Evolutionary conservation across 2,113 vertebrate genomes (phyloP), one percentile per base, ranked within the genome.

Genomic region (Platichthys flesus): DNA sequence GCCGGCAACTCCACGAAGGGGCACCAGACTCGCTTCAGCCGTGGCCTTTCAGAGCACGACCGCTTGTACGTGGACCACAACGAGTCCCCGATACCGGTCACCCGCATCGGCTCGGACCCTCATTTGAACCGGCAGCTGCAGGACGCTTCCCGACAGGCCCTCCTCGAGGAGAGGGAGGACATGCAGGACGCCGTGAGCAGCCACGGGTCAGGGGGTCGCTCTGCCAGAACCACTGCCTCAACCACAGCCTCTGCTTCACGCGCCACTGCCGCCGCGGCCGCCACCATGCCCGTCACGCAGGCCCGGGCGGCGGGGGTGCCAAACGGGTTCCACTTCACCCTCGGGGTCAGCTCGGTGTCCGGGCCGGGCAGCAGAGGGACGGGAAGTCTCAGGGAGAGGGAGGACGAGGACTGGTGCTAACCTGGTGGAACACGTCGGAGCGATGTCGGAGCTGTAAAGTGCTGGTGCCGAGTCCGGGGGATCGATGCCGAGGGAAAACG

Each of bases 361-460:
- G 93, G 93, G 9, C 78, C 91, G 1, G 91, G 91, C 56, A 61
- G 91, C 71, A 89, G 96, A 85, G 90, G 94, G 71, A 90, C 94
- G n/a, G 94, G 95, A 69, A 95, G 95, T 90, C 96, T 97, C 94
- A 96, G 95, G 40, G 96, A 96, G 84, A 90, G 93, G 1, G 96
- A 97, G 0, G 96, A 96, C 71, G 97, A 98, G 9, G 97, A 98
- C 92, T 98, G 97, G 97, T 99, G 97, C 96, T 99, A 97, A 95
- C 88, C 67, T 47, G 67, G 67, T 12, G 26, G 28, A 37, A 73
- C 54, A n/a, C 16, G 9, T 26, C 23, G 45, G 93, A 95, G 94
- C 93, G 94, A 92, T 94, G 10, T 69, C 45, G n/a, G 55, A 59
- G 77, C 47, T 70, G 78, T 59, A 31, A 55, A 60, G 67, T 4